A percentile compares a stretch with the other conserved stretches of the same genome.
phyloP scores from a whole-genome alignment of 2,888 invertebrate genomes.

The Nasonia oneida region DNA sequence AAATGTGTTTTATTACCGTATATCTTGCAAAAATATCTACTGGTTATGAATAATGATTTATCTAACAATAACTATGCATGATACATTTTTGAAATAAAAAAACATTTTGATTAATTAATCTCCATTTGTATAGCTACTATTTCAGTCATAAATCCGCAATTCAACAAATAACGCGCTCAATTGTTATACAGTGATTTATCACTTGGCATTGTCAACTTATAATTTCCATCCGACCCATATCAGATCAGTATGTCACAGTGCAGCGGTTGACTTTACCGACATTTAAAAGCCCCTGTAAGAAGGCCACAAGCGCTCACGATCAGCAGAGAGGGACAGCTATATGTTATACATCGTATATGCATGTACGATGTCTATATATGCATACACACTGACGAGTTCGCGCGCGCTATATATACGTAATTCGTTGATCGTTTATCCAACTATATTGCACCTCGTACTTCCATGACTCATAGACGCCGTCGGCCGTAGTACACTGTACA shows the following conservation, averaged over 20 bases:
- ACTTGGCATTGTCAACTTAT: not conserved
- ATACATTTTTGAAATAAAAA: too few relatives aligned
- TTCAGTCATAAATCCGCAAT: not conserved
- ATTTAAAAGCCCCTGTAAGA: not conserved
- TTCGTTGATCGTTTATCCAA: slow-evolving; percentile 26
- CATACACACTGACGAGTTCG: too few relatives aligned
- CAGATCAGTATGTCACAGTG: not conserved
- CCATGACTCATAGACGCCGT: slow-evolving; percentile 40
- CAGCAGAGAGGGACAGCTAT: not conserved
- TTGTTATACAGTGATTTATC: not conserved
- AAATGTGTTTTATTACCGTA: not conserved
- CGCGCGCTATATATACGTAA: not conserved
- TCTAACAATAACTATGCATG: too few relatives aligned
- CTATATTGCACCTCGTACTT: slow-evolving; percentile 44
- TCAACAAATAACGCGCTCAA: not conserved
- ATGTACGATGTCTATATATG: too few relatives aligned
- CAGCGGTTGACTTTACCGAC: slow-evolving; percentile 13
- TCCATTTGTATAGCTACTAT: not conserved
- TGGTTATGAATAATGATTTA: not conserved
- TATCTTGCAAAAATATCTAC: not conserved
- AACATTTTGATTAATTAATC: too few relatives aligned
- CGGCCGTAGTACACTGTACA: not conserved
- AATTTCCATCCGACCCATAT: not conserved
- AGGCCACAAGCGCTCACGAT: not conserved
- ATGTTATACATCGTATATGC: not conserved